Evolutionary conservation across 2,113 vertebrate species (phyloP), one percentile per base, ranked within the genome.

Genomic region (Variabilichromis moorii): DNA sequence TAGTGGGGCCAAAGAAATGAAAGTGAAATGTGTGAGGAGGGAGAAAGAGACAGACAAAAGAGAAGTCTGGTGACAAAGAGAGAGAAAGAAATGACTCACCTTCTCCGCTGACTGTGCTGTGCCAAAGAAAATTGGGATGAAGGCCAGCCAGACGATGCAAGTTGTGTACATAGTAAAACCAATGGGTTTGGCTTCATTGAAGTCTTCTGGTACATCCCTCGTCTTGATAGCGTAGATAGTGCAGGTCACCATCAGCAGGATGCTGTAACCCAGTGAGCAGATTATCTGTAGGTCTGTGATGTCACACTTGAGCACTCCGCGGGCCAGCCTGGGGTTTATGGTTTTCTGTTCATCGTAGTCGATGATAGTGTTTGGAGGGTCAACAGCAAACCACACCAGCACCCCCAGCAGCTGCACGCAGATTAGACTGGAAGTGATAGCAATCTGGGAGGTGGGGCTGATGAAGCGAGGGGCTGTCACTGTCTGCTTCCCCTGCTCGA

Each of bases 111-210:
- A 96, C 90, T 96, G 95, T 76, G 95, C 95, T 14, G 95, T 96
- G 95, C 95, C 95, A 93, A 96, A 96, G 94, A 96, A 96, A 83
- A 96, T 96, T 4, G 95, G 95, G 90, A 96, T 96, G 91, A 96
- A 96, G 88, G 95, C 95, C 94, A 96, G 89, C 95, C 95, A 96
- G 54, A 96, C 95, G 33, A 96, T 96, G 86, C 95, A 96, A 50
- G 95, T 96, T 91, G 95, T 96, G 93, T 96, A 96, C 95, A 96
- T 96, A 50, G 95, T 96, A 92, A 96, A 95, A 84, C 95, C 95
- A 66, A 96, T 96, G 91, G 95, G 95, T 59, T 96, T 96, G 88
- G 95, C 95, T 85, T 96, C 95, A 55, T 96, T 96, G 94, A 96
- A 96, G 92, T 96, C 95, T 88, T 96, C 95, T 4, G 95, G 95